Evolutionary conservation across 37 sponge, comb jelly and placozoan species (phyloP), one percentile per base, ranked within the genome.

Genomic region (Hexactinellida sp.): DNA sequence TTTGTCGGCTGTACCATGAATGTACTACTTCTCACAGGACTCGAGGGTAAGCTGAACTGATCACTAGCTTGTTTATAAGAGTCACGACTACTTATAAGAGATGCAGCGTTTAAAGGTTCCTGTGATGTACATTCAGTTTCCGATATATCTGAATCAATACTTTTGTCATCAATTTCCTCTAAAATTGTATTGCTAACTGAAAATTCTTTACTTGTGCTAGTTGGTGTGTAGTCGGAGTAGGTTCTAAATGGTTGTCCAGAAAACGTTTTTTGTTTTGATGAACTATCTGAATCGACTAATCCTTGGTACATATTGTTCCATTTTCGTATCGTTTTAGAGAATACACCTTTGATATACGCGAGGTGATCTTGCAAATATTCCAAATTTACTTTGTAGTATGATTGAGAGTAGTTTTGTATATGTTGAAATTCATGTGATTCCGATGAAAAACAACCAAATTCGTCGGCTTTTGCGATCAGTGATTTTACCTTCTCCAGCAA

Each of bases 351-450:
- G 13, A 63, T 63, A n/a, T 63, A n/a, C 1, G 76, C 76, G 5
- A 63, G 76, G 13, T 63, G 76, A n/a, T 63, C 76, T 63, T 63
- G 76, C 34, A 63, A 63, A 28, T 63, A 63, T 63, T 63, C 76
- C 13, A 63, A n/a, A 25, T 7, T 63, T 7, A 5, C 34, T 63
- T 63, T 63, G 34, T 63, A 63, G 34, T 21, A 63, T 3, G 76
- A 10, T 63, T 63, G 21, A 63, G 76, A 21, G 21, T 63, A 21
- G 30, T n/a, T 28, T 23, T 63, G 76, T 47, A 47, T 47, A n/a
- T n/a, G n/a, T n/a, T n/a, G n/a, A n/a, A n/a, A n/a, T n/a, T n/a
- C n/a, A 32, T 63, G 28, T 7, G 30, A 28, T 5, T 25, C 76
- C 32, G 3, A 3, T 25, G 76, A 63, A 63, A 63, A 63, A n/a